phyloP scores from a whole-genome alignment of 2,797 vertebrate species.

The Megaceryle alcyon region DNA sequence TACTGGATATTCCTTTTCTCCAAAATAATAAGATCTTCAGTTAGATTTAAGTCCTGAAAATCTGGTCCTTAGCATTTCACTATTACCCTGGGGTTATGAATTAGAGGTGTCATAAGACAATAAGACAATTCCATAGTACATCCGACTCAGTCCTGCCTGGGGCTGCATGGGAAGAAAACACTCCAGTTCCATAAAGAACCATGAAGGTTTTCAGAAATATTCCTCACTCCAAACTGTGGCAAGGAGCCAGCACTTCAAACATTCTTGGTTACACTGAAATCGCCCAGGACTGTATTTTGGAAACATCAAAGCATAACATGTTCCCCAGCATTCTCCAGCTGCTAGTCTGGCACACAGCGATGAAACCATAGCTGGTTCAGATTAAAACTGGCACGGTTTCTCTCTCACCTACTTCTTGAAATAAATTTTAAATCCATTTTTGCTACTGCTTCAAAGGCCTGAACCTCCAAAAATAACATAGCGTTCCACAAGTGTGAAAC shows the following conservation, averaged over 20 bases:
- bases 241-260: conserved; percentile 54
- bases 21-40: background rate
- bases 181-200: background rate
- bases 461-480: background rate
- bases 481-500: background rate
- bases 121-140: background rate
- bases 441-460: background rate
- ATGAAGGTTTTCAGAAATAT: conserved; percentile 4
- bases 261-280: conserved; percentile 54
- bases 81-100: background rate
- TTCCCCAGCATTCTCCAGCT: conserved; percentile 47
- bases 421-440: background rate
- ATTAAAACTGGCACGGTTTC: conserved; percentile 2
- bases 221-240: conserved; percentile 11
- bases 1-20: background rate
- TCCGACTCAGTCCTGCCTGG: background rate
- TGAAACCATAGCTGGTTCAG: background rate
- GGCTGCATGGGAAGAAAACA: background rate
- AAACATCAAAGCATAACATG: conserved; percentile 47
- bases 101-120: background rate
- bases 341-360: conserved; percentile 27
- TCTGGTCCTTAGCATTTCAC: background rate
- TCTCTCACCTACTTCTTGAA: conserved; percentile 24
- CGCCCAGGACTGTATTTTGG: background rate
- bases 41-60: background rate